Evolutionary conservation across 2,888 invertebrate species (phyloP).

Genomic region (Watsonalla binaria): DNA sequence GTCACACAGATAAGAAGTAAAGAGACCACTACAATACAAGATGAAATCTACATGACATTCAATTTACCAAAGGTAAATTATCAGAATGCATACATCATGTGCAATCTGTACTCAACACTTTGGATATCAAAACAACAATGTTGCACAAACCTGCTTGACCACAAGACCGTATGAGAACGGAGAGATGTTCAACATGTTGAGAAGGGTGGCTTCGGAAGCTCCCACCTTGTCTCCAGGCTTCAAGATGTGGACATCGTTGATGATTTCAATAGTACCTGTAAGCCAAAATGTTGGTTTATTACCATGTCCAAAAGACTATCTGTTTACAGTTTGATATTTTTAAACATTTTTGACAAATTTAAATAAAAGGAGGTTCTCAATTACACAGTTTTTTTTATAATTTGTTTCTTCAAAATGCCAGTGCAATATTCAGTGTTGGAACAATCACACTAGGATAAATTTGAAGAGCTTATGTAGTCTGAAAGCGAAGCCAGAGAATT

Average conservation of each 20-base stretch:
- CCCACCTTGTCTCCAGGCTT: conserved; percentile 99
- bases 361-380: not conserved
- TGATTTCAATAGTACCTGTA: conserved; percentile 97
- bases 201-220: conserved; percentile 97
- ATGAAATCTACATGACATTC: conserved; percentile 21
- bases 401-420: conserved; percentile 61
- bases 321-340: not conserved
- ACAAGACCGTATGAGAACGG: conserved; percentile 99
- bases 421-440: conserved; percentile 38
- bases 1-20: conserved; percentile 11
- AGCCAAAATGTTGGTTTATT: not conserved
- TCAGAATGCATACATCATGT: conserved; percentile 48
- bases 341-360: not conserved
- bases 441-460: conserved; percentile 62
- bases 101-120: conserved; percentile 74
- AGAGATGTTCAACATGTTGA: conserved; percentile 99
- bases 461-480: conserved; percentile 55
- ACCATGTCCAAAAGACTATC: too few species aligned
- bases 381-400: not conserved
- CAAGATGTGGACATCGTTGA: conserved; percentile 94
- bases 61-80: conserved; percentile 73
- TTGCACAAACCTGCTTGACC: conserved; percentile 85
- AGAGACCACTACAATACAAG: conserved; percentile 12
- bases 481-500: conserved; percentile 56
- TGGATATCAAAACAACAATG: conserved; percentile 29